Conservation (phyloP, 92 coral and sea anemone genomes). For the Bergia puertoricense region DNA sequence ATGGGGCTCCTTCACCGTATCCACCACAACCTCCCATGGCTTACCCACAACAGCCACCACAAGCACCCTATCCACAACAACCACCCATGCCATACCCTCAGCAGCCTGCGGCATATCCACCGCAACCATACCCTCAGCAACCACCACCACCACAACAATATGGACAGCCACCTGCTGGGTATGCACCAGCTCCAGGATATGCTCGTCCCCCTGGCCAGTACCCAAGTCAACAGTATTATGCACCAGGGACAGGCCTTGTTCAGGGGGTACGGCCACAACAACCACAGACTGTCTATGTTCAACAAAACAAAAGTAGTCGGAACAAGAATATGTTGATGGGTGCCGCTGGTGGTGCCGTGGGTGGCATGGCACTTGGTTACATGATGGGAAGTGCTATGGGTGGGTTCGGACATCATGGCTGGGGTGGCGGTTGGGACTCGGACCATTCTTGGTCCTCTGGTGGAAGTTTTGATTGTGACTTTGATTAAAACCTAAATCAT, state of each 20-base stretch:
- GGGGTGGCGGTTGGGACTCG: slow-evolving; percentile 78
- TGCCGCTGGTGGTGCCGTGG: slow-evolving; percentile 97
- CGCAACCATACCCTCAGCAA: slow-evolving; percentile 61
- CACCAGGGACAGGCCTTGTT: slow-evolving; percentile 60
- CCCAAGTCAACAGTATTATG: slow-evolving; percentile 70
- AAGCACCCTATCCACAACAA: slow-evolving; percentile 49
- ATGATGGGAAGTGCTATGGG: slow-evolving; percentile 93
- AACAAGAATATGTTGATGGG: slow-evolving; percentile 79
- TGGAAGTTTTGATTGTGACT: slow-evolving; percentile 93
- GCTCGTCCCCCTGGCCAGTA: slow-evolving; percentile 79
- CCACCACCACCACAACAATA: slow-evolving; percentile 60
- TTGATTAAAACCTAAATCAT: slow-evolving; percentile 54
- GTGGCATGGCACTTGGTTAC: slow-evolving; percentile 95
- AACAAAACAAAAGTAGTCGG: slow-evolving; percentile 47
- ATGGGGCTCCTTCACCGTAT: slow-evolving; percentile 35
- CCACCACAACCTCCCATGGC: slow-evolving; percentile 62
- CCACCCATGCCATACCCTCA: slow-evolving; percentile 62
- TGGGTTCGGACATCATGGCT: slow-evolving; percentile 80
- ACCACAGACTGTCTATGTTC: slow-evolving; percentile 86
- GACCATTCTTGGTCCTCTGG: slow-evolving; percentile 94
- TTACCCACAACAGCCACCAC: slow-evolving; percentile 64
- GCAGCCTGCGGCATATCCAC: slow-evolving; percentile 56
- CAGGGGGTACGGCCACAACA: slow-evolving; percentile 79
- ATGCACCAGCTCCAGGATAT: slow-evolving; percentile 47
- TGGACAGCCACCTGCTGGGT: slow-evolving; percentile 32